These are phyloP conservation scores for Agapornis roseicollis DNA, from an alignment of 2,113 vertebrate genomes.

Conservation along the genomic window DNA sequence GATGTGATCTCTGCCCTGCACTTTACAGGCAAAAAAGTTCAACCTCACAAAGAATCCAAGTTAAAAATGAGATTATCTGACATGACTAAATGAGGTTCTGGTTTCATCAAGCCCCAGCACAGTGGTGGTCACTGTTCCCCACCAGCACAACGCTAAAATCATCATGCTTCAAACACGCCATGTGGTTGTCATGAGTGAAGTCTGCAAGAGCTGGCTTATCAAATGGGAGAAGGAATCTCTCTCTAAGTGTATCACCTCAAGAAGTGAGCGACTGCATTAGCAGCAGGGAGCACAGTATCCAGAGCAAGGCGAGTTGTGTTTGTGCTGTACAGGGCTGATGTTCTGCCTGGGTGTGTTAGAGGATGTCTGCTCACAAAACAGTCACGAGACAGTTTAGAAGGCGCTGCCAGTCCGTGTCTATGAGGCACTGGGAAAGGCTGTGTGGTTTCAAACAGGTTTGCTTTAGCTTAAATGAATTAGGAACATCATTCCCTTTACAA, in stretches of 20 bases:
- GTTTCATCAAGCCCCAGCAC: not conserved
- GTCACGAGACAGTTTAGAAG: not conserved
- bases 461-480: not conserved
- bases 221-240: not conserved
- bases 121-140: not conserved
- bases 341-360: not conserved
- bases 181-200: not conserved
- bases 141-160: not conserved
- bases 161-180: not conserved
- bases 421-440: not conserved
- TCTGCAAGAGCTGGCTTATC: not conserved
- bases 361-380: not conserved
- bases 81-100: not conserved
- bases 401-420: not conserved
- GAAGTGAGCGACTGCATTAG: not conserved
- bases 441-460: not conserved
- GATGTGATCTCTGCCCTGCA: not conserved
- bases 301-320: not conserved
- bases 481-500: not conserved
- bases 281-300: not conserved
- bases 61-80: not conserved
- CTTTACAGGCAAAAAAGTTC: not conserved
- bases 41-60: not conserved
- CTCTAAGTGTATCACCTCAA: not conserved
- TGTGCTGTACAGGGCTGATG: not conserved